Base-by-base conservation (phyloP, 2,888 invertebrate species). In the Heliconius sara region DNA sequence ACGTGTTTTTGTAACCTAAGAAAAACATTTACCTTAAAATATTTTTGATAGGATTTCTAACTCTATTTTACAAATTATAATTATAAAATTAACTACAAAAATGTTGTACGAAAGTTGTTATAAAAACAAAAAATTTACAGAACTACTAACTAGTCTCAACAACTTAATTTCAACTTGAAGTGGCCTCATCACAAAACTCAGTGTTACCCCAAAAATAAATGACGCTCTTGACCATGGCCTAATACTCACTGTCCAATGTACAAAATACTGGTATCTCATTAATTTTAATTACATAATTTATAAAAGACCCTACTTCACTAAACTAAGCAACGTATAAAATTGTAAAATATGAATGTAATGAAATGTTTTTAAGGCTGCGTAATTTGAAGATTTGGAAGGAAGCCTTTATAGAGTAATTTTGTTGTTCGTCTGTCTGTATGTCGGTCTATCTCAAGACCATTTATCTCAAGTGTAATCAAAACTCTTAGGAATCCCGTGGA, bases 181-280 rank as follows among this genome's bases (percentile, higher is more conserved):
- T 68, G 68, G 39, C n/a, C 68, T 67, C 67, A 67, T 67, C 30
- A 68, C 39, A 68, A n/a, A 68, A n/a, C 68, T 43, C 68, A 25
- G 39, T n/a, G 68, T 68, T 68, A 39, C 43, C 68, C 68, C 12
- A 68, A 68, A 68, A 43, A 68, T 68, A 6, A 68, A 68, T 68
- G 39, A 68, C 13, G 68, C 43, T 43, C 68, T 68, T 68, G 68
- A 68, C 68, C 68, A 25, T 68, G 68, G 68, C 68, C 68, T 3
- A 68, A 25, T 43, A 68, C 6, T 68, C 13, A 16, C 39, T 39
- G 39, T 25, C 39, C 13, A 25, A 12, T 68, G 25, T 43, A 43
- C n/a, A 68, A 43, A 68, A n/a, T 16, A 68, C 67, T 68, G 7
- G 34, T 39, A 43, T 43, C 68, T 68, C 39, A 68, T 68, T 68